Base-by-base conservation (phyloP, 2,888 invertebrate species). In the Nemotelus nigrinus region DNA sequence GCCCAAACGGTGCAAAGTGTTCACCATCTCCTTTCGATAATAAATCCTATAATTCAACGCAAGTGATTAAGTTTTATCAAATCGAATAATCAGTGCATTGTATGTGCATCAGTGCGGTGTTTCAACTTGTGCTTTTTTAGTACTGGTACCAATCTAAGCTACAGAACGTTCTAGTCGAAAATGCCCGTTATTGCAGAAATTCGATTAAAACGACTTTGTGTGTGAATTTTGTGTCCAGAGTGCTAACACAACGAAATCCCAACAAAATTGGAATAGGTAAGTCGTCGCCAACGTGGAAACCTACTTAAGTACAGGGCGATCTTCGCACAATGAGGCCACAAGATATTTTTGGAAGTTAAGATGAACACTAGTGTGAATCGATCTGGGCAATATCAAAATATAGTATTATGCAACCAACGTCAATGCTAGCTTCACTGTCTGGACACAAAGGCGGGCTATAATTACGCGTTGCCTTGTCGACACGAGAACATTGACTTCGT, bases 301-400 rank as follows among this genome's bases (percentile, higher is more conserved):
- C 25, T 25, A 25, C 25, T 25, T 25, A 25, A 25, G 25, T 25
- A 25, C 25, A 25, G 25, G 25, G 25, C 25, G 25, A 25, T 25
- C 25, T 67, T 45, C 41, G 25, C 67, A 25, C 50, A 48, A 48
- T 55, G 70, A 55, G 70, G 55, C 41, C 70, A 70, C 8, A 39
- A 53, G 70, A 70, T 70, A 70, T 70, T 70, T 70, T 70, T 70
- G 70, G 70, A 70, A 64, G n/a, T 6, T 25, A 43, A 3, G 63
- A 10, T 67, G 39, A 67, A 41, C 8, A 50, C 8, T 65, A 7
- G 41, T 47, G 4, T 45, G 47, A 47, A 65, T n/a, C 6, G 4
- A 41, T 5, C 65, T 65, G 43, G 47, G n/a, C 47, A 45, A 10
- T n/a, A 65, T 47, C 41, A 43, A 10, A 3, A 25, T 25, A 25